Evolutionary conservation across 2,888 invertebrate genomes (phyloP).

Genomic region (Crematogaster levior): DNA sequence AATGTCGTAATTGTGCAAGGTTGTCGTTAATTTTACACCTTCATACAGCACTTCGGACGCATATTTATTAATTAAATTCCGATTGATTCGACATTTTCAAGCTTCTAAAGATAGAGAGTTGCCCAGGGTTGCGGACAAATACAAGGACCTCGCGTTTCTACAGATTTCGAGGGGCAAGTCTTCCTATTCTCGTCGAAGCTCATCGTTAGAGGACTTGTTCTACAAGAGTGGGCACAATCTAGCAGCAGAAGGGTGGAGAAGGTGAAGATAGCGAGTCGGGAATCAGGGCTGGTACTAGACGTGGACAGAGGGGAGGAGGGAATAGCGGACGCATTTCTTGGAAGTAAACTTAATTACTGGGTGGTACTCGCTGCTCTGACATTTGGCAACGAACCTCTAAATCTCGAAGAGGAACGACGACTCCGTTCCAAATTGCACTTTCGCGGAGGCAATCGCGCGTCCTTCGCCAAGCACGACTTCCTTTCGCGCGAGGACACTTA

Average conservation of each 20-base stretch:
- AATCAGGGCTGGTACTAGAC: neutral
- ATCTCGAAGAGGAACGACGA: slow-evolving; percentile 75
- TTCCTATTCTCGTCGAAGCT: slow-evolving; percentile 18
- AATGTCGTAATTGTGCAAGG: neutral
- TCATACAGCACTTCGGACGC: neutral
- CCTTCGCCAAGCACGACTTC: slow-evolving; percentile 32
- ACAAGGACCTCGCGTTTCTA: neutral
- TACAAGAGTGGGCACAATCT: slow-evolving; percentile 62
- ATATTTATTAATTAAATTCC: too few species aligned
- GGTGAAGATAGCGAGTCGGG: slow-evolving; percentile 40
- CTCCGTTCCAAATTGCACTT: slow-evolving; percentile 74
- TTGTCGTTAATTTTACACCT: neutral
- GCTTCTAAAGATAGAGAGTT: neutral
- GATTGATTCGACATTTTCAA: neutral
- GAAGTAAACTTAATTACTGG: slow-evolving; percentile 80
- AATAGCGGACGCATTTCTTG: slow-evolving; percentile 68
- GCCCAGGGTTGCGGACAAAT: neutral
- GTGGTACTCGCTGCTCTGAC: slow-evolving; percentile 75
- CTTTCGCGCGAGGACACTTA: slow-evolving; percentile 34
- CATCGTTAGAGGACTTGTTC: slow-evolving; percentile 66
- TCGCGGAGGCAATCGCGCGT: slow-evolving; percentile 75
- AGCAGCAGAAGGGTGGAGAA: slow-evolving; percentile 49
- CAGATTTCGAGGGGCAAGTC: slow-evolving; percentile 20
- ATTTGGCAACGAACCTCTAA: slow-evolving; percentile 80
- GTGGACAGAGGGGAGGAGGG: slow-evolving; percentile 1